Conservation (phyloP, 2,888 invertebrate genomes). For the Ditula angustiorana region DNA sequence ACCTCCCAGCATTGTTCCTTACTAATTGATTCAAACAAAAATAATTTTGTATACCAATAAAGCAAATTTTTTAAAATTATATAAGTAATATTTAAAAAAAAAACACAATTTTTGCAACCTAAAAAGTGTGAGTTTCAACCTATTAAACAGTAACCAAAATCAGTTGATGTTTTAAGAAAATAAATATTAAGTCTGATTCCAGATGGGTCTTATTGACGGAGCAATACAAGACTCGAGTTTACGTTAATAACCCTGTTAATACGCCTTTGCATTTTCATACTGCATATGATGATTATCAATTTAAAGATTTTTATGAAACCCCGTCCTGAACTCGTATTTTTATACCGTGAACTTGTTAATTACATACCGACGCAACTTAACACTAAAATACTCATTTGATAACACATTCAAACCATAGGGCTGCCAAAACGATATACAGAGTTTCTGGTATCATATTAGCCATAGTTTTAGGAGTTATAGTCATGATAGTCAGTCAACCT, state of each 20-base stretch:
- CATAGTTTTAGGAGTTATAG: slow-evolving; percentile 29
- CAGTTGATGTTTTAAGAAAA: slow-evolving; percentile 25
- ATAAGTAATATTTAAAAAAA: too few species aligned
- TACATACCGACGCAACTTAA: slow-evolving; percentile 11
- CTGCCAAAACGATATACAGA: slow-evolving; percentile 78
- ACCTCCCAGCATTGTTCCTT: too few species aligned
- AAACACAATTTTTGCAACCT: too few species aligned
- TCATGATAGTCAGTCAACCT: slow-evolving; percentile 1
- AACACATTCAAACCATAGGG: slow-evolving; percentile 63
- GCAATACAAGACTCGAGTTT: too few species aligned
- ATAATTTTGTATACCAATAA: too few species aligned
- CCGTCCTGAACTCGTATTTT: slow-evolving; percentile 7
- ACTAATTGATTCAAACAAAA: too few species aligned
- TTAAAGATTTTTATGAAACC: background rate
- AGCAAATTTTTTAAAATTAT: too few species aligned
- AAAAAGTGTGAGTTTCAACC: background rate
- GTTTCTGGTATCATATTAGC: slow-evolving; percentile 54
- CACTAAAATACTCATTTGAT: slow-evolving; percentile 43
- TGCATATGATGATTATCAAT: too few species aligned
- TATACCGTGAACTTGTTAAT: background rate
- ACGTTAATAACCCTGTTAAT: too few species aligned
- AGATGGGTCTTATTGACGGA: background rate
- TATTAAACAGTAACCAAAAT: background rate
- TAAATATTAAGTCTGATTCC: slow-evolving; percentile 7
- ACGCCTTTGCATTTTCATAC: too few species aligned